phyloP scores from a whole-genome alignment of 1,140 invertebrate genomes.

The Pteromalus puparum region DNA sequence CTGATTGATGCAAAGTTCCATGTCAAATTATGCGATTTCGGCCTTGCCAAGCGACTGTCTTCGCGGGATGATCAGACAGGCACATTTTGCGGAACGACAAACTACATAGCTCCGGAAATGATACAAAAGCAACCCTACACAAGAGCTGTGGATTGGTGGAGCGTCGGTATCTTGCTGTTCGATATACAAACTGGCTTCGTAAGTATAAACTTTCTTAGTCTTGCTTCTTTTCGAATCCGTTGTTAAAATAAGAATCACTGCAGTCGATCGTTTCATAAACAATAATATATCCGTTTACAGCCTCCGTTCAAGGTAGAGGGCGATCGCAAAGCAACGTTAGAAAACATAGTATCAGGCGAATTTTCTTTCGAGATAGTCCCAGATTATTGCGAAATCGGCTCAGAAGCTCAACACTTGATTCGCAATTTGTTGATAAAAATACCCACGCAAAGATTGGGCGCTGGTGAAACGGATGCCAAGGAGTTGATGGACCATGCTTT shows the following conservation, averaged over 20 bases:
- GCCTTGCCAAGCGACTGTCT: background rate
- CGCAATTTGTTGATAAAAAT: no score
- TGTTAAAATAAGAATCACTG: no score
- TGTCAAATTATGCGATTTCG: background rate
- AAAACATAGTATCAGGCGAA: no score
- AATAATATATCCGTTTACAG: background rate
- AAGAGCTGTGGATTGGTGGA: slow-evolving; percentile 99
- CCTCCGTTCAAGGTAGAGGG: no score
- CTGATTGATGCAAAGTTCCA: background rate
- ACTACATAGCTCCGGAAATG: slow-evolving; percentile 90
- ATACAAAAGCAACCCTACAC: slow-evolving; percentile 95
- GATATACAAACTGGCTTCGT: slow-evolving; percentile 98
- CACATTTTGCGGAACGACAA: background rate
- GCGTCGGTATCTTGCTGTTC: slow-evolving; percentile 97
- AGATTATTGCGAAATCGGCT: no score
- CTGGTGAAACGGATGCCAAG: no score
- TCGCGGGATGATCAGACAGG: background rate
- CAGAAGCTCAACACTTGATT: no score
- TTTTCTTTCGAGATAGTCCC: no score
- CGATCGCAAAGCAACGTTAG: no score
- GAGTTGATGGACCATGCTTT: no score
- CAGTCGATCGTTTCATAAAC: background rate
- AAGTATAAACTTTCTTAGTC: background rate
- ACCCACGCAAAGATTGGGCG: no score
- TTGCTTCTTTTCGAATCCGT: no score